Evolutionary conservation across 1,140 invertebrate genomes (phyloP).

Genomic region (Chironomus tepperi): DNA sequence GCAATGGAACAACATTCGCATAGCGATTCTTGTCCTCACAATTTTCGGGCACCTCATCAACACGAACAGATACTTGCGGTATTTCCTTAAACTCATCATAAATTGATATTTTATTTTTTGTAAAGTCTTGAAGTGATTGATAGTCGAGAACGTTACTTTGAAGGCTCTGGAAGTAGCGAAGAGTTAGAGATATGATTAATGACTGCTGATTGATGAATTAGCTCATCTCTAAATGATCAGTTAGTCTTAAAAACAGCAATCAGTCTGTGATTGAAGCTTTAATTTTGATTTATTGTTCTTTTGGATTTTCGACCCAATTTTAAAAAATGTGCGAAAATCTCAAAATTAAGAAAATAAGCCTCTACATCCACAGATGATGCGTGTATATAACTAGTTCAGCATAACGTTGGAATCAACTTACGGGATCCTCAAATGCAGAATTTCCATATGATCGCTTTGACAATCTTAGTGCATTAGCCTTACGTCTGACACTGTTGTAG

Average conservation of each 20-base stretch:
- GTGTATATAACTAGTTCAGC: no score
- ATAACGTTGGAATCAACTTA: no score
- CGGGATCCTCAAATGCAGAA: conserved; percentile 81
- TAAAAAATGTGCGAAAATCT: no score
- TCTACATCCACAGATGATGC: no score
- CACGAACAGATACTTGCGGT: conserved; percentile 62
- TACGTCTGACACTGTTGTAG: conserved; percentile 63
- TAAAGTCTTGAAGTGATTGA: conserved; percentile 58
- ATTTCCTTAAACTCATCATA: conserved; percentile 70
- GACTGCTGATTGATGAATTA: no score
- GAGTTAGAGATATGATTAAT: conserved; percentile 32
- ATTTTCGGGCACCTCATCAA: conserved; percentile 73
- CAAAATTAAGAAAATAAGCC: no score
- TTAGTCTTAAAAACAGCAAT: neutral
- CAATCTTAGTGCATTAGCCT: conserved; percentile 53
- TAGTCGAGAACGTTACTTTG: conserved; percentile 34
- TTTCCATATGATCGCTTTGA: conserved; percentile 87
- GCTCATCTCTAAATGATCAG: neutral
- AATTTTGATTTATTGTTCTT: neutral
- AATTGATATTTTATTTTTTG: conserved; percentile 59
- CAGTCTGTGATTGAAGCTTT: neutral
- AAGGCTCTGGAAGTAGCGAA: conserved; percentile 27
- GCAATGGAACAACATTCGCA: conserved; percentile 86
- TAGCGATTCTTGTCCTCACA: conserved; percentile 88
- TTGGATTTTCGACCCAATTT: neutral